phyloP scores from a whole-genome alignment of 2,113 vertebrate species.

The Copsychus sechellarum region DNA sequence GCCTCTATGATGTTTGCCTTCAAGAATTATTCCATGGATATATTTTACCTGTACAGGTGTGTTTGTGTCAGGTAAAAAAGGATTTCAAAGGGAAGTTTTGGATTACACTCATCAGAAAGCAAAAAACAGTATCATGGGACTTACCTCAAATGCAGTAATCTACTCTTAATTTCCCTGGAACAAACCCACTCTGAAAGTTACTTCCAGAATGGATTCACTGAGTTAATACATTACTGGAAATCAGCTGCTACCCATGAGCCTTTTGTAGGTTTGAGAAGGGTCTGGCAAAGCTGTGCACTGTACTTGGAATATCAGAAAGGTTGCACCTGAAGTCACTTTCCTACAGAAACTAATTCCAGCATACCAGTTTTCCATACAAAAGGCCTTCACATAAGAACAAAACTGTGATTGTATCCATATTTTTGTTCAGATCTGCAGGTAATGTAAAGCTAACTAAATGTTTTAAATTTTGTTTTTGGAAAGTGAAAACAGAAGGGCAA shows the following conservation, averaged over 20 bases:
- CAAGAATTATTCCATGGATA: neutral
- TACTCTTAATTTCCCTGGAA: neutral
- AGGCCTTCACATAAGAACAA: neutral
- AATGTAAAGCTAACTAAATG: neutral
- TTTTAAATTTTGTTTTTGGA: neutral
- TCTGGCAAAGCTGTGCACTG: neutral
- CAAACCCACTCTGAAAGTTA: neutral
- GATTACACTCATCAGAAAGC: neutral
- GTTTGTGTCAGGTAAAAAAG: neutral
- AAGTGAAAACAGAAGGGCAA: neutral
- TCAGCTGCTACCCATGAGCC: neutral
- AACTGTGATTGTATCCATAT: fast-evolving
- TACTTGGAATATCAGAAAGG: neutral
- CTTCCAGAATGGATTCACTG: neutral
- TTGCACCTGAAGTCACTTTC: neutral
- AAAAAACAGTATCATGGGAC: fast-evolving
- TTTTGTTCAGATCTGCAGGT: neutral
- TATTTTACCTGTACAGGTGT: neutral
- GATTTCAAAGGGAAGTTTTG: neutral
- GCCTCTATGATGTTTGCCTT: neutral
- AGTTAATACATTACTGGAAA: neutral
- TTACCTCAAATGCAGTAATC: neutral
- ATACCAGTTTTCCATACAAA: neutral
- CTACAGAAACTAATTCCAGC: neutral
- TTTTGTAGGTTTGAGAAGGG: neutral